Base-by-base conservation (phyloP, 2,113 vertebrate species). In the Podarcis muralis region DNA sequence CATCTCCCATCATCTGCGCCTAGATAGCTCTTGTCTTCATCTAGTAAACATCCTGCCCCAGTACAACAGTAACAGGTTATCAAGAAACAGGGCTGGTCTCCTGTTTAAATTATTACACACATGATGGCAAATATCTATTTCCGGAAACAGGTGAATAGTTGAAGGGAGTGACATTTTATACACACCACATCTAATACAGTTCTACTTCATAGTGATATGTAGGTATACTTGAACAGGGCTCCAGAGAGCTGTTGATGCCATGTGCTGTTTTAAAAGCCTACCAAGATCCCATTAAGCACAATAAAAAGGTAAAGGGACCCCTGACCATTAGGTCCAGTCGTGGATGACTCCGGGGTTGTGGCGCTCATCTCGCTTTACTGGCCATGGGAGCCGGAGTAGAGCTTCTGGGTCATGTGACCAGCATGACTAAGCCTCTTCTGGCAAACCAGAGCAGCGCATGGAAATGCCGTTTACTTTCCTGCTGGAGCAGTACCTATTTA, bases 211-310 rank as follows among this genome's bases (percentile, higher is more conserved):
- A 84, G 66, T 83, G 87, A 89, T 76, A 91, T 40, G 80, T 85
- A 92, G 86, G 76, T 35, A 92, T 92, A n/a, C 22, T 43, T 85
- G 83, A n/a, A 87, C 80, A 88, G 89, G 87, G 59, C 65, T 92
- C 83, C 88, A 59, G 74, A 89, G 85, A 93, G 18, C 53, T 30
- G 18, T 25, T 27, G 6, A 37, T 57, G 62, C 27, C 30, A n/a
- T 13, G 2, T 1, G 18, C 59, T 13, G 30, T 27, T 71, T 30
- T 62, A 32, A 81, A 53, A 72, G 6, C 4, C 23, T 13, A 7
- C 30, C 72, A 84, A 85, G 89, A 48, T 57, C 8, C 12, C 3
- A n/a, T 68, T 72, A 12, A 74, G 57, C 86, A 89, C 3, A 0
- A 12, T 48, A 13, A 83, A 23, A 66, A 43, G 43, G 43, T 43